Conservation (phyloP, 2,888 invertebrate genomes). For the Boloria selene region DNA sequence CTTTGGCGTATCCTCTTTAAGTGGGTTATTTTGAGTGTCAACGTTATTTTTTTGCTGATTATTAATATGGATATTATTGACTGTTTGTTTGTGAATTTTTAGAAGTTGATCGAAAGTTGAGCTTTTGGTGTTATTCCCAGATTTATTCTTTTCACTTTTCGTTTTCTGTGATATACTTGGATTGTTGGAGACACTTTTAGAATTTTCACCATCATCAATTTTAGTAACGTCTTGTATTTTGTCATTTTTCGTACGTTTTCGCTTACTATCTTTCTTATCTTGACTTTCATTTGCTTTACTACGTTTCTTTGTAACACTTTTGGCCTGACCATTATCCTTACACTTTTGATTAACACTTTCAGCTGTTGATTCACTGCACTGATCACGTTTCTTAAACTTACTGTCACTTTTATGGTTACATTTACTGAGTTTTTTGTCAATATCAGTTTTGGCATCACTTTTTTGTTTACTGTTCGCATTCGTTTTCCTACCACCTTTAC, state of each 20-base stretch:
- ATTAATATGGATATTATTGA: neutral
- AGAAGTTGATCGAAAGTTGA: neutral
- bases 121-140: neutral
- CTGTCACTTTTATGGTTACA: neutral
- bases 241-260: neutral
- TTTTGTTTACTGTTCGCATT: neutral
- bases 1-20: neutral
- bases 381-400: neutral
- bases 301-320: constrained; percentile 1
- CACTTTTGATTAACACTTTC: neutral
- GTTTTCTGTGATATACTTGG: neutral
- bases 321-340: neutral
- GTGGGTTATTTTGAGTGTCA: neutral
- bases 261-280: neutral
- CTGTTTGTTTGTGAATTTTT: neutral
- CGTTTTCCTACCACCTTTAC: constrained; percentile 5
- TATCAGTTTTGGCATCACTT: constrained; percentile 12
- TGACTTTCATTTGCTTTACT: neutral
- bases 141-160: neutral
- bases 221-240: neutral
- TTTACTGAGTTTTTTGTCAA: neutral
- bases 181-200: neutral
- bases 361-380: neutral
- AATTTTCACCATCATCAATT: neutral
- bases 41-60: neutral